phyloP scores from a whole-genome alignment of 1,140 invertebrate genomes.

The Platorchestia sp. region DNA sequence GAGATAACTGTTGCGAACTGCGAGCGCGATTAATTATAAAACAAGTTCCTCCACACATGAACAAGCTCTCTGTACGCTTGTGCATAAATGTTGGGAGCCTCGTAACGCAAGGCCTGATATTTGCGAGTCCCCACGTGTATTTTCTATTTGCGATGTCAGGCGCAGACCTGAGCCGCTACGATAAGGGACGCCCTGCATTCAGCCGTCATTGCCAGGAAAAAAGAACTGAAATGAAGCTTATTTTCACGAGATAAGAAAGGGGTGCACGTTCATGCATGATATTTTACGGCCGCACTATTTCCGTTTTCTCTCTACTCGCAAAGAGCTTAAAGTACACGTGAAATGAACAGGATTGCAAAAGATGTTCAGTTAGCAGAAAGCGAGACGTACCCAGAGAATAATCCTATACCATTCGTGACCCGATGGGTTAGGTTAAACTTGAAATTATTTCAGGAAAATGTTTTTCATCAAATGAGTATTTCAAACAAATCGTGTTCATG shows the following conservation, averaged over 20 bases:
- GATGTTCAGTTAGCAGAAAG: background rate
- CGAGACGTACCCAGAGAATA: too few relatives aligned
- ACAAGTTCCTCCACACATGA: too few relatives aligned
- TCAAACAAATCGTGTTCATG: too few relatives aligned
- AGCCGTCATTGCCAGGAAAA: slow-evolving; percentile 22
- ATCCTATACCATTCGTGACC: too few relatives aligned
- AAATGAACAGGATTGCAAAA: background rate
- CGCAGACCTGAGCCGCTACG: slow-evolving; percentile 13
- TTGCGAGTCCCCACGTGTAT: background rate
- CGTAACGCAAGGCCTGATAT: background rate
- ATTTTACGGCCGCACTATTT: background rate
- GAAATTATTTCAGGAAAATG: too few relatives aligned
- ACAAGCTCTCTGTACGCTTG: background rate
- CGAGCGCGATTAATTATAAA: too few relatives aligned
- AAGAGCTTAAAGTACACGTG: background rate
- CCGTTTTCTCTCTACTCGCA: background rate
- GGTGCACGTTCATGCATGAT: background rate
- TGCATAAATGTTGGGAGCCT: background rate
- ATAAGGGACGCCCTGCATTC: slow-evolving; percentile 12
- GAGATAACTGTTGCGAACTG: too few relatives aligned
- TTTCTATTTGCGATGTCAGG: slow-evolving; percentile 27
- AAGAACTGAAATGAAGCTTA: slow-evolving; percentile 26
- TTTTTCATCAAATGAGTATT: too few relatives aligned
- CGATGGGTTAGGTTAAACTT: too few relatives aligned
- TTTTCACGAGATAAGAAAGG: slow-evolving; percentile 23